Percentiles rank a stretch among this genome's conserved stretches.
These are phyloP conservation scores for Synanthedon formicaeformis DNA, from an alignment of 2,888 invertebrate genomes.

Conservation along the genomic window DNA sequence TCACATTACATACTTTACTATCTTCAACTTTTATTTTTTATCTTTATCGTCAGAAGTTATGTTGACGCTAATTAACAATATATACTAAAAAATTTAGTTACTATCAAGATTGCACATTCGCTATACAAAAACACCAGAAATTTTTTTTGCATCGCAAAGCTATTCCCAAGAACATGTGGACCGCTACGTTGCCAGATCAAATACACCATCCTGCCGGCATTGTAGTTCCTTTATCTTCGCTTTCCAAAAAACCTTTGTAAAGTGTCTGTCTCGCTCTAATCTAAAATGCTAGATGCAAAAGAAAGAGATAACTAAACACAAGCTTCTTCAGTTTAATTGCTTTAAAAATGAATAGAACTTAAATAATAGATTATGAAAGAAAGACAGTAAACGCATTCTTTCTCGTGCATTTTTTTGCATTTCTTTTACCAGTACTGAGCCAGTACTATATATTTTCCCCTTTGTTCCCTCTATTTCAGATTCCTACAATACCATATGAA, in stretches of 20 bases:
- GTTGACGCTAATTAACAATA: too few species aligned
- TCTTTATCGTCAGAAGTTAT: too few species aligned
- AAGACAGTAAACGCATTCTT: conserved; percentile 23
- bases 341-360: conserved; percentile 49
- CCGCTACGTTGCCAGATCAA: conserved; percentile 68
- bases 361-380: conserved; percentile 18
- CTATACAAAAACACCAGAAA: conserved; percentile 29
- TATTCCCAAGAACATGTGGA: conserved; percentile 67
- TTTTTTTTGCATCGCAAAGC: conserved; percentile 64
- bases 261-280: conserved; percentile 37
- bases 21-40: too few species aligned
- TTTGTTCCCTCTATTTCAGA: too few species aligned
- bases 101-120: conserved; percentile 30
- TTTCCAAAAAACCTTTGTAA: conserved; percentile 38
- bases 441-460: neutral
- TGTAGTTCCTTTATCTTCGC: conserved; percentile 62
- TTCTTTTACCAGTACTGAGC: neutral
- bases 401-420: conserved; percentile 1
- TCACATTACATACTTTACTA: too few species aligned
- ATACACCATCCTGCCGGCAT: conserved; percentile 66
- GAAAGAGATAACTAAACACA: conserved; percentile 27
- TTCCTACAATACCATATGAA: too few species aligned
- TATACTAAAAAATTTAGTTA: neutral
- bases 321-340: conserved; percentile 49
- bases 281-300: conserved; percentile 10